These are phyloP conservation scores for Chrysochloris asiatica DNA, from an alignment of 2,113 vertebrate genomes.

Conservation along the genomic window DNA sequence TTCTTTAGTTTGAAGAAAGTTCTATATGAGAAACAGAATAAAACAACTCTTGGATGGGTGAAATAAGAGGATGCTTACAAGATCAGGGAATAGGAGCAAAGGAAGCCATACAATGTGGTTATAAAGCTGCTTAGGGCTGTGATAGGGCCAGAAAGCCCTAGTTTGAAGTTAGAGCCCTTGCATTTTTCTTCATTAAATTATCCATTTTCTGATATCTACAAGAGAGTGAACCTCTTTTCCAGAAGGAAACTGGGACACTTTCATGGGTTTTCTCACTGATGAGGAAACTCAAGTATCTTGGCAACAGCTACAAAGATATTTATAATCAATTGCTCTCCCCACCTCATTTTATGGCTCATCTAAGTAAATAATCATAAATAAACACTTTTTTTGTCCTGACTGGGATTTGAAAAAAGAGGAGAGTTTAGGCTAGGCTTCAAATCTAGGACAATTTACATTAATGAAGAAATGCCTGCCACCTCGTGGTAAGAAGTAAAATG, in stretches of 20 bases:
- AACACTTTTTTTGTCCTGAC: not conserved
- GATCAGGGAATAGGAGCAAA: not conserved
- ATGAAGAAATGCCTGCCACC: constrained; percentile 62
- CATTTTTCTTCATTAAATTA: constrained; percentile 30
- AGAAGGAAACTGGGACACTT: not conserved
- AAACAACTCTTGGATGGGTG: not conserved
- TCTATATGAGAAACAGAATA: not conserved
- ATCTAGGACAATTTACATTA: not conserved
- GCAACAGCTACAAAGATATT: not conserved
- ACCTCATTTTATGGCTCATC: not conserved
- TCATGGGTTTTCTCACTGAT: not conserved
- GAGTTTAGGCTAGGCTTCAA: not conserved
- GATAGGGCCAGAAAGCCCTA: not conserved
- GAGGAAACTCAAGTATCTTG: not conserved
- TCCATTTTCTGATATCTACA: not conserved
- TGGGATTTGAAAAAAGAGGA: not conserved
- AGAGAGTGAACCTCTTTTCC: not conserved
- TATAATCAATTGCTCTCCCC: not conserved
- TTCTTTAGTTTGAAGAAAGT: too few species aligned
- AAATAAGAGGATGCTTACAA: not conserved
- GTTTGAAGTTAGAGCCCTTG: not conserved
- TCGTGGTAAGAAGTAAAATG: constrained; percentile 66
- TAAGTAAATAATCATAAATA: not conserved
- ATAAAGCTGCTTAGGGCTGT: not conserved
- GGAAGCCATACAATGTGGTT: not conserved